Evolutionary conservation across 1,140 invertebrate genomes (phyloP).

Genomic region (Hyposmocoma kahamanoa): DNA sequence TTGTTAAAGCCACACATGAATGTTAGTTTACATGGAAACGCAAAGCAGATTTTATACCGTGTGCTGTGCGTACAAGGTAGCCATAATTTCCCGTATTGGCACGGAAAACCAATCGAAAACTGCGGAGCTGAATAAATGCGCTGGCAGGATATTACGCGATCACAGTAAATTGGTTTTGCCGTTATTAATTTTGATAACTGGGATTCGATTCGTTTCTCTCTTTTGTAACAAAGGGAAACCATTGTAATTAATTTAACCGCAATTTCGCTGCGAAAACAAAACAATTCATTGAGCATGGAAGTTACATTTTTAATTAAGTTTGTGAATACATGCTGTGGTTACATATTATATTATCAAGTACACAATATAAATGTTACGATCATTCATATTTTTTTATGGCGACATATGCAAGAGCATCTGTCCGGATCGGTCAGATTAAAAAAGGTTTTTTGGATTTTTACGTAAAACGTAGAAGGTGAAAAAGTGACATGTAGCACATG

Average conservation of each 20-base stretch:
- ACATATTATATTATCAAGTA: no score
- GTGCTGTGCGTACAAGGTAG: no score
- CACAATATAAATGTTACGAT: neutral
- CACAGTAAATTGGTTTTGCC: conserved; percentile 67
- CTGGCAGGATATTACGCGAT: conserved; percentile 64
- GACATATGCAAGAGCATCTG: conserved; percentile 65
- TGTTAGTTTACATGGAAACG: no score
- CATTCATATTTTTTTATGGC: conserved; percentile 36
- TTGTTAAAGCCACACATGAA: no score
- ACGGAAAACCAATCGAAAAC: neutral
- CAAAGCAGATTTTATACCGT: no score
- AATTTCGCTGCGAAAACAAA: conserved; percentile 41
- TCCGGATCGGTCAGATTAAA: conserved; percentile 55
- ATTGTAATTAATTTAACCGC: conserved; percentile 64
- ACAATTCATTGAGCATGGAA: conserved; percentile 29
- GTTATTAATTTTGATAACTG: conserved; percentile 73
- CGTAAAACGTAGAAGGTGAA: conserved; percentile 58
- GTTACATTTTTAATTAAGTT: conserved; percentile 36
- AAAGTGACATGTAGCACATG: conserved; percentile 70
- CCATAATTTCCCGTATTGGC: neutral
- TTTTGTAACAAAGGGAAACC: conserved; percentile 71
- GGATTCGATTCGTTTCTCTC: conserved; percentile 70
- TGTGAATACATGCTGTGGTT: no score
- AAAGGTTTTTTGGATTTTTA: conserved; percentile 50
- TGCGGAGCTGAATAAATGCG: conserved; percentile 48